phyloP scores from a whole-genome alignment of 2,797 vertebrate species.

The Parauchenoglanis ngamensis region DNA sequence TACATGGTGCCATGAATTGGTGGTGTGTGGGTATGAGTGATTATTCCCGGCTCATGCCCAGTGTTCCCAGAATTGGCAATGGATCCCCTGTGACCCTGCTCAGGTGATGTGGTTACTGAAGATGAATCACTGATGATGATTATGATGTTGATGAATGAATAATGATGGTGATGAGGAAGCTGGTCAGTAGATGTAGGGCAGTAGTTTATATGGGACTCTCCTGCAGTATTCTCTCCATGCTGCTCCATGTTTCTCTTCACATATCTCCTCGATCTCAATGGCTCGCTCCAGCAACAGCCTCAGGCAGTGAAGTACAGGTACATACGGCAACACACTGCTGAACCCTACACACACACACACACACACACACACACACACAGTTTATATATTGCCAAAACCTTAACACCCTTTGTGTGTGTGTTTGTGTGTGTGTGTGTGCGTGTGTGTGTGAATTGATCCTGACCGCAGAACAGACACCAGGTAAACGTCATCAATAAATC shows the following conservation, averaged over 20 bases:
- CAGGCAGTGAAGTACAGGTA: conserved; percentile 51
- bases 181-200: conserved; percentile 61
- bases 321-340: conserved; percentile 51
- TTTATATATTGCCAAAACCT: background rate
- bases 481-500: no score
- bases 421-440: background rate
- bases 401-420: background rate
- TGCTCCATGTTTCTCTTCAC: conserved; percentile 50
- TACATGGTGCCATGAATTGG: no score
- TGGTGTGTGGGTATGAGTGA: no score
- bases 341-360: conserved; percentile 32
- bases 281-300: conserved; percentile 48
- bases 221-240: conserved; percentile 60
- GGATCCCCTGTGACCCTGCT: no score
- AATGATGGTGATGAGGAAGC: background rate
- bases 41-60: no score
- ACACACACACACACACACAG: background rate
- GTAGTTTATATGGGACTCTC: conserved; percentile 52
- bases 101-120: no score
- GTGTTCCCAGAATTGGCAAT: no score
- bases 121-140: no score
- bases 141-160: no score
- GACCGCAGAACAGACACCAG: conserved; percentile 62
- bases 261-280: conserved; percentile 50
- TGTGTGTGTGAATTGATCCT: background rate